These are phyloP conservation scores for Galago senegalensis DNA, from an alignment of 2,797 vertebrate genomes.

Conservation along the genomic window DNA sequence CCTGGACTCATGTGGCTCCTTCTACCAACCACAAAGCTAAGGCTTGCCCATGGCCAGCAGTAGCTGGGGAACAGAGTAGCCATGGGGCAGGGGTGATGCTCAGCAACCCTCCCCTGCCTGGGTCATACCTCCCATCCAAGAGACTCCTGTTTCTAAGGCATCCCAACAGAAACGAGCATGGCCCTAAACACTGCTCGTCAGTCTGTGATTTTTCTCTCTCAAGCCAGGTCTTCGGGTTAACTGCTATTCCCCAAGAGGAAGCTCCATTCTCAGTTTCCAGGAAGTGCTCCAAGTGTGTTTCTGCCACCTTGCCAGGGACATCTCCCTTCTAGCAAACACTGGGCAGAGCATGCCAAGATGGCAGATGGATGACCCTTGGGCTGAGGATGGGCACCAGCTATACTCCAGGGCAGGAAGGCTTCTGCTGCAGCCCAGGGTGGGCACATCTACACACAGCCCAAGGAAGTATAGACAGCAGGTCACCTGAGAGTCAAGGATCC, in stretches of 20 bases:
- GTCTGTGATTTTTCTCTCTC: conserved; percentile 69
- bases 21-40: neutral
- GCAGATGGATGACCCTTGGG: too few relatives aligned
- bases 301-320: neutral
- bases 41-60: neutral
- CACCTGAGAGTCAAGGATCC: conserved; percentile 30
- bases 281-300: neutral
- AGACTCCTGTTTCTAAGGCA: conserved; percentile 78
- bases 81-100: neutral
- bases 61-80: neutral
- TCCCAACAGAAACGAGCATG: conserved; percentile 83
- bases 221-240: neutral
- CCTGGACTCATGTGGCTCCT: neutral
- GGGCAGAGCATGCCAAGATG: too few relatives aligned
- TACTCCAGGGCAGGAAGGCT: neutral
- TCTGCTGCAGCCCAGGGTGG: neutral
- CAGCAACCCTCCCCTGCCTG: neutral
- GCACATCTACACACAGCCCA: neutral
- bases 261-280: neutral
- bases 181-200: conserved; percentile 83
- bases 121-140: neutral
- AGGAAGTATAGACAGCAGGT: fast-evolving
- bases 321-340: neutral
- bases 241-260: conserved; percentile 19
- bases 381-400: neutral